Base-by-base conservation (phyloP, 2,113 vertebrate genomes). In the Dipodomys merriami region DNA sequence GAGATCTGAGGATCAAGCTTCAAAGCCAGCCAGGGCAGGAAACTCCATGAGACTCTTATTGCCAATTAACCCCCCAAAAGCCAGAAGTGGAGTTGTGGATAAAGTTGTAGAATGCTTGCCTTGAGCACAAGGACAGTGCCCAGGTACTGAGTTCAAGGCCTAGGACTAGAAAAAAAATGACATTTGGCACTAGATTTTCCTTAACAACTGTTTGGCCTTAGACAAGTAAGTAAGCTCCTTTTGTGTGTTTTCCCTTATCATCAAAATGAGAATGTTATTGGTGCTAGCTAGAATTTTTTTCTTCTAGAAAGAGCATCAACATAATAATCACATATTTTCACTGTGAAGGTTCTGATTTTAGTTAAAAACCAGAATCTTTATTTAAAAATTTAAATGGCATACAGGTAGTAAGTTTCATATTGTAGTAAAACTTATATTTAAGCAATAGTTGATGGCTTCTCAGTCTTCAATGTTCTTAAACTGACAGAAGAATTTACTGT, bases 311-410 rank as follows among this genome's bases (percentile, higher is more conserved):
- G 49, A 73, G 23, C 0, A n/a, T 60, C 29, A 78, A 73, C 44
- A 33, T 83, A 67, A 35, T 81, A 81, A 71, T 22, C 85, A 9
- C 79, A 60, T 79, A 62, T 5, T 33, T 57, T 13, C 29, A 33
- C 53, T 88, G 68, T 80, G 33, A 78, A n/a, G 25, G 44, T 80
- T 67, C 22, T 79, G 27, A 19, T 88, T 91, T 67, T 86, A 73
- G 71, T 81, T 91, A 72, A 77, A 83, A 83, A 2, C 33, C 92
- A 1, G 11, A 46, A n/a, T 77, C 49, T 64, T 82, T 27, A 65
- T 65, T 76, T 82, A 77, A 86, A 86, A 53, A 72, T 86, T 86
- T 90, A 79, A 86, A 25, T 87, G 27, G 19, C 16, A 1, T 71
- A 39, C 73, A 84, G 15, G 19, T 5, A 65, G 12, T 8, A 27